These are phyloP conservation scores for Auanema sp. DNA, from an alignment of 2,888 invertebrate species.

Conservation along the genomic window DNA sequence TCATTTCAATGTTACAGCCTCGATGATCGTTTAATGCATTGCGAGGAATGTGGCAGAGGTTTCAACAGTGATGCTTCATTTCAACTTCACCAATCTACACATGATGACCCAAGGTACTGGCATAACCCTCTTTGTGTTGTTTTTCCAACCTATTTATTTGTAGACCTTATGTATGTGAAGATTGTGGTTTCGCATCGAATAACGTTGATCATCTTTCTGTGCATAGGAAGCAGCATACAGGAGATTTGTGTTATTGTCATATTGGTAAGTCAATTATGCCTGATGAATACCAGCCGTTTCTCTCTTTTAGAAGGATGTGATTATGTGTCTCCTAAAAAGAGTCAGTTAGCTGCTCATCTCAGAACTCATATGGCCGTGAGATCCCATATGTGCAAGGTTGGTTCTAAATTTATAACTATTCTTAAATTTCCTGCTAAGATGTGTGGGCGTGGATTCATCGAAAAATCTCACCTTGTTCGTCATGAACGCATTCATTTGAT, in stretches of 20 bases:
- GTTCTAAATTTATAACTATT: not conserved
- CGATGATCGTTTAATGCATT: conserved; percentile 69
- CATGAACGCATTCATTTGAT: conserved; percentile 73
- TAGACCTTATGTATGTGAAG: conserved; percentile 72
- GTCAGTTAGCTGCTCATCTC: conserved; percentile 73
- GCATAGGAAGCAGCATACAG: conserved; percentile 74
- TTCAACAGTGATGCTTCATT: conserved; percentile 72
- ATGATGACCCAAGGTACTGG: conserved; percentile 31
- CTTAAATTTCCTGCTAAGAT: conserved; percentile 17
- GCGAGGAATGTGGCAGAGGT: conserved; percentile 70
- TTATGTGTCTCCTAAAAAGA: conserved; percentile 69
- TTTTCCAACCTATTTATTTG: conserved; percentile 20
- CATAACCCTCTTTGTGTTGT: too few species aligned
- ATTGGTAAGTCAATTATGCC: conserved; percentile 24
- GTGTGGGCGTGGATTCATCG: conserved; percentile 72
- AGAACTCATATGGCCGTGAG: conserved; percentile 70
- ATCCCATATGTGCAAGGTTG: conserved; percentile 69
- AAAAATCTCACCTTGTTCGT: conserved; percentile 73
- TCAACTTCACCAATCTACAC: conserved; percentile 68
- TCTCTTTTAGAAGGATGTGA: conserved; percentile 33
- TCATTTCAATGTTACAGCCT: conserved; percentile 65
- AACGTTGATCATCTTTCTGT: conserved; percentile 73
- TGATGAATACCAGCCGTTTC: not conserved
- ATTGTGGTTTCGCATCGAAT: conserved; percentile 75
- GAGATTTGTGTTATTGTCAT: conserved; percentile 73